Evolutionary conservation across 1,140 invertebrate species (phyloP), one percentile per base, ranked within the genome.

Genomic region (Tetramorium parvispinum): DNA sequence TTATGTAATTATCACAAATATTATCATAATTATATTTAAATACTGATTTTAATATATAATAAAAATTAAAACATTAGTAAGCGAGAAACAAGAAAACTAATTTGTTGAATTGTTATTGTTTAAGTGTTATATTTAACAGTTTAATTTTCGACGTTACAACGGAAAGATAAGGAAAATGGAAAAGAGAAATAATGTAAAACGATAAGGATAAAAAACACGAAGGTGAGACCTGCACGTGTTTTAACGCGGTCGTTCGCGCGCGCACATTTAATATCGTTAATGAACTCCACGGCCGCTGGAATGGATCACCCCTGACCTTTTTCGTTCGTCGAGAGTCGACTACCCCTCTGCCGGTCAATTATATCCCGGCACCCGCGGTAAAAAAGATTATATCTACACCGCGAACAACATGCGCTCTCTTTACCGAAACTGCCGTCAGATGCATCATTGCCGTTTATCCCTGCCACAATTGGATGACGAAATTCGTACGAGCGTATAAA

Each of bases 191-290:
- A 65, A 43, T 55, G 53, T 51, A 65, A 55, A 59, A 43, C 46
- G 51, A 82, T 88, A 82, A 89, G 63, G 21, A 40, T 24, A 55
- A 73, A 83, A 89, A 89, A 53, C 53, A 51, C 27, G 18, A 66
- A 86, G 82, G 53, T 46, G 49, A 75, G 43, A 61, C 49, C 61
- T 24, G 37, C 27, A 59, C 63, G 63, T 59, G 70, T 89, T 83
- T 89, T 43, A 82, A 65, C 27, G 59, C 51, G 43, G 63, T 65
- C 40, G 65, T 11, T 16, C 65, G 82, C 79, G 61, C 57, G 68
- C 87, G 66, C 83, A n/a, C 66, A 77, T 49, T 89, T 89, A 89
- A 89, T 89, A 87, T 89, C 88, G 78, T 89, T 89, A 89, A 89
- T 89, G 88, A 89, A 89, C 87, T 88, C 87, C 65, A 83, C 71